Base-by-base conservation (phyloP, 1,140 invertebrate species). In the Heterodera carotae region DNA sequence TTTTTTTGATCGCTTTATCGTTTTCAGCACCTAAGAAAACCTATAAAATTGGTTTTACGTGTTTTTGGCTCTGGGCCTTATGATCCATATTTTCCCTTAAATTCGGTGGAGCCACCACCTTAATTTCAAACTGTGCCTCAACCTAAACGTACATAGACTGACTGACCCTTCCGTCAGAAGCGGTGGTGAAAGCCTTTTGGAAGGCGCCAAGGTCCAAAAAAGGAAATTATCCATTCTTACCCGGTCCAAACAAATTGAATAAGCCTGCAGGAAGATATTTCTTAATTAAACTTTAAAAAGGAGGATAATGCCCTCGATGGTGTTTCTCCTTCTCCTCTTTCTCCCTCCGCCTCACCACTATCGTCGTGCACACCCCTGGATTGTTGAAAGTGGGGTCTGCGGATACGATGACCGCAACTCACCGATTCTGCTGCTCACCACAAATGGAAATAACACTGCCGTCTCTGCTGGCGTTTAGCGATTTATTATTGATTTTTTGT, bases 201-300 rank as follows among this genome's bases (percentile, higher is more conserved):
- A 56, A 56, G 48, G 48, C 18, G 48, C 48, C 12, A 56, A 22
- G 18, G 48, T 56, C 48, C 48, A 56, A 56, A 56, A 56, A 56
- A 56, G 48, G 48, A 56, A 56, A 56, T 56, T 56, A 18, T 56
- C 48, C 48, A 56, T 56, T 56, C 22, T 56, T 56, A 22, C 18
- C 48, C 48, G 48, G 48, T 56, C 48, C 48, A 56, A 56, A 56
- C 48, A 56, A 56, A 56, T 56, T 56, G 48, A 56, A 22, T 56
- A 56, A 2, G 48, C 48, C 48, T 56, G 48, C n/a, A n/a, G n/a
- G n/a, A n/a, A n/a, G 48, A 56, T 18, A 18, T 15, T 4, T 56
- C 5, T 22, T 56, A 43, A 8, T 43, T 43, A 43, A n/a, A n/a
- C 22, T 1, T 56, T 22, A 22, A 56, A 56, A 22, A 22, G 48